Conservation (phyloP, 2,113 vertebrate species). For the Thamnophis sirtalis region DNA sequence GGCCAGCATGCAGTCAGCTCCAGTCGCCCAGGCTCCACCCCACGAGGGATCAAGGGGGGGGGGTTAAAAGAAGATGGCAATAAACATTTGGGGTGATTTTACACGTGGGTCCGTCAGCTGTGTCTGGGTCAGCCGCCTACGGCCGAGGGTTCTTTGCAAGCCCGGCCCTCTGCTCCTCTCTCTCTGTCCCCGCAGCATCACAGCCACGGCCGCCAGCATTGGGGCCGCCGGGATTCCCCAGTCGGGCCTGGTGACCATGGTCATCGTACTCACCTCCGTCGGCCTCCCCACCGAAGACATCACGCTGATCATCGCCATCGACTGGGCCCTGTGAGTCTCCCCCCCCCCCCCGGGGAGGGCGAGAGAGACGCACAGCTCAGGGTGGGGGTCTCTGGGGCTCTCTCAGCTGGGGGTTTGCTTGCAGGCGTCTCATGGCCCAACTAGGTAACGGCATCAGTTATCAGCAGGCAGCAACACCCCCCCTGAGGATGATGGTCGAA, state of each 20-base stretch:
- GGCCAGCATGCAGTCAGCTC: no score
- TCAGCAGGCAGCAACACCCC: not conserved
- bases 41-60: no score
- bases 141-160: no score
- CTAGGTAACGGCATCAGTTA: not conserved
- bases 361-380: not conserved
- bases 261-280: slow-evolving; percentile 86
- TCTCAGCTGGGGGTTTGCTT: not conserved
- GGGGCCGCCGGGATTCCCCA: slow-evolving; percentile 86
- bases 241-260: slow-evolving; percentile 86
- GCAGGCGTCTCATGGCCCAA: not conserved
- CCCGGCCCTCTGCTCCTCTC: not conserved
- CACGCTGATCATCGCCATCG: slow-evolving; percentile 82
- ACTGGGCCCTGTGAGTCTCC: slow-evolving; percentile 83
- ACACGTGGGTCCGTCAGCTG: not conserved
- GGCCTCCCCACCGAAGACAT: slow-evolving; percentile 84
- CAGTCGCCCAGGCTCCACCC: no score
- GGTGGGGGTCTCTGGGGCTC: not conserved
- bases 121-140: not conserved
- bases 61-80: no score
- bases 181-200: slow-evolving; percentile 77
- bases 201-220: slow-evolving; percentile 91
- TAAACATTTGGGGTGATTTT: not conserved
- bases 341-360: fast-evolving
- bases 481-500: not conserved